A percentile compares a stretch with the other conserved stretches of the same genome.
These are phyloP conservation scores for Pheosia gnoma DNA, from an alignment of 2,888 invertebrate genomes.

Conservation along the genomic window DNA sequence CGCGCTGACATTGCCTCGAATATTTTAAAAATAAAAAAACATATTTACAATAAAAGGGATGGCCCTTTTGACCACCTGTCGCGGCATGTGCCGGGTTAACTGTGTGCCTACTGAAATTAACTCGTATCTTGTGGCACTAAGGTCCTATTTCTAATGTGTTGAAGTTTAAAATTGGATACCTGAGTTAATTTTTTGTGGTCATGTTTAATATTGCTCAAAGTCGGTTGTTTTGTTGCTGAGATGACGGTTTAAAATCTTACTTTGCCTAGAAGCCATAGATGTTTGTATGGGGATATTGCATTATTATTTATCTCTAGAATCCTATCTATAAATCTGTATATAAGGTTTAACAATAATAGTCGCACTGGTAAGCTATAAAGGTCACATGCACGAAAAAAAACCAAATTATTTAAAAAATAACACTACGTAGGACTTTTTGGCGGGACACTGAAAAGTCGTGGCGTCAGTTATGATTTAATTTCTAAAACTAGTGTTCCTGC, in stretches of 20 bases:
- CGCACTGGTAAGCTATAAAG: too few species aligned
- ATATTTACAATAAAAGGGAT: slow-evolving; percentile 1
- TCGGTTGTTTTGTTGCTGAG: background rate
- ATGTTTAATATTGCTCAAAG: background rate
- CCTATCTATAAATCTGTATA: too few species aligned
- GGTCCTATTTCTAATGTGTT: background rate
- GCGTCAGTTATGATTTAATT: too few species aligned
- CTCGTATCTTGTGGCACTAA: background rate
- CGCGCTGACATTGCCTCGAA: background rate
- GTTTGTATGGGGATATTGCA: too few species aligned
- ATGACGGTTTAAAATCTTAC: background rate
- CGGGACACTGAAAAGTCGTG: too few species aligned
- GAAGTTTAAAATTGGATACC: slow-evolving; percentile 1
- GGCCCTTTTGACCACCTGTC: slow-evolving; percentile 4
- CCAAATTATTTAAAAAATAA: too few species aligned
- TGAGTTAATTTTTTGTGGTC: background rate
- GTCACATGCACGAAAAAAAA: too few species aligned
- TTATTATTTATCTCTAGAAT: too few species aligned
- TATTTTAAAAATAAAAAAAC: background rate
- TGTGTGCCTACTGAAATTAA: background rate
- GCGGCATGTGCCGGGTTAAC: slow-evolving; percentile 3
- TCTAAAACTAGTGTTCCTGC: too few species aligned
- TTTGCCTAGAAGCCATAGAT: background rate
- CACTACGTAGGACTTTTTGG: too few species aligned
- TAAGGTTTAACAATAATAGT: too few species aligned